Percentiles rank a stretch among this genome's conserved stretches.
phyloP scores from a whole-genome alignment of 2,888 invertebrate genomes.

The Rhogogaster chlorosoma region DNA sequence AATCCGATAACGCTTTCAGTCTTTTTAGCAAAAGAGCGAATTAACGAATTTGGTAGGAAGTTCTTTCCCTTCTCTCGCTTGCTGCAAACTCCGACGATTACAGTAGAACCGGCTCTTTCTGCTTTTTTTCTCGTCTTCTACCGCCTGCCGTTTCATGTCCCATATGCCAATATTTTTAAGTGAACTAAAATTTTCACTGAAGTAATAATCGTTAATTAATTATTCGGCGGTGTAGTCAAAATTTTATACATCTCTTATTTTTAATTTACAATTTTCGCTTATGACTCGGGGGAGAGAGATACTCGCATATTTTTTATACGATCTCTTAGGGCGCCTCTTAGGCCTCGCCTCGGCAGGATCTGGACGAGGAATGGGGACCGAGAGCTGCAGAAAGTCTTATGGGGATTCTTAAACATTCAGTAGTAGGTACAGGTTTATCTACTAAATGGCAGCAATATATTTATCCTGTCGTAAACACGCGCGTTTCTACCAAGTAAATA shows the following conservation, averaged over 20 bases:
- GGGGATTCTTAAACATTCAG: conserved; percentile 41
- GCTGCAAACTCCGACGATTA: background rate
- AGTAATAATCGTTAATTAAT: background rate
- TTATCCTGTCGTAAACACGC: conserved; percentile 47
- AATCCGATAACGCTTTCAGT: conserved; percentile 42
- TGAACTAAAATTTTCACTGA: background rate
- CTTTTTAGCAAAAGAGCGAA: conserved; percentile 21
- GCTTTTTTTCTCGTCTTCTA: background rate
- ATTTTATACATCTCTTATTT: background rate
- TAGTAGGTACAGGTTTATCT: conserved; percentile 40
- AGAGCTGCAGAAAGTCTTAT: background rate
- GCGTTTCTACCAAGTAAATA: conserved; percentile 26
- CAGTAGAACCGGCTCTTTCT: background rate
- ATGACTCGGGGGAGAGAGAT: background rate
- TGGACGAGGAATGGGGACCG: background rate
- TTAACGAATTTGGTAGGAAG: conserved; percentile 19
- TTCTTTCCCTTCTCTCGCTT: conserved; percentile 17
- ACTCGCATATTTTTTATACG: background rate
- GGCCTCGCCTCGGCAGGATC: background rate
- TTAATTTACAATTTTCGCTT: background rate
- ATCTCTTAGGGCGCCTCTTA: background rate
- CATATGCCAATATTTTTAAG: background rate
- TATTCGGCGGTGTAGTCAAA: background rate
- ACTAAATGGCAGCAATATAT: conserved; percentile 43
- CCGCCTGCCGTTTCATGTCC: no score